Conservation (phyloP, 2,113 vertebrate species). For the Saccopteryx leptura region DNA sequence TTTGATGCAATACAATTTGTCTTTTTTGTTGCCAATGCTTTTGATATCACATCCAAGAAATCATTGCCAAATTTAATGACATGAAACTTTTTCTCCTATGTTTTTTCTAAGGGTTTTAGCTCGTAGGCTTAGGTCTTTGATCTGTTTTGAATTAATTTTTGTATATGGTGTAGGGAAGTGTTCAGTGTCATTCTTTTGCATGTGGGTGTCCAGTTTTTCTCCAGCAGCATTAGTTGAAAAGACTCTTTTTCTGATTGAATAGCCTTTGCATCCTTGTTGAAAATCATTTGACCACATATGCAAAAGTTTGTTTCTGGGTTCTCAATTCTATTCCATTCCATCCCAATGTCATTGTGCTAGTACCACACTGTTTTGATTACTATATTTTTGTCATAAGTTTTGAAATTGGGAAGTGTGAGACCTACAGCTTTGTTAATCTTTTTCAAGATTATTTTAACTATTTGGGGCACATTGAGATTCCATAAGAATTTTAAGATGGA, state of each 20-base stretch:
- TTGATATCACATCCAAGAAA: neutral
- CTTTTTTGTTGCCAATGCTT: neutral
- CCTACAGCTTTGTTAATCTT: neutral
- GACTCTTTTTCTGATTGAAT: neutral
- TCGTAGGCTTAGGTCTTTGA: neutral
- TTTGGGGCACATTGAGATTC: neutral
- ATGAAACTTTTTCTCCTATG: neutral
- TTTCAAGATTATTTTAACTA: neutral
- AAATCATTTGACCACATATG: neutral
- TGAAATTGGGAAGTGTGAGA: neutral
- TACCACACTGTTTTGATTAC: neutral
- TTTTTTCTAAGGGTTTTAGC: conserved; percentile 33
- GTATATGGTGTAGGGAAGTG: neutral
- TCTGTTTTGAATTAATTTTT: neutral
- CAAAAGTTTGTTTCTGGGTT: neutral
- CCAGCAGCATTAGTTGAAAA: neutral
- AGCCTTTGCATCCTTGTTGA: neutral
- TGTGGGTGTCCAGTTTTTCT: neutral
- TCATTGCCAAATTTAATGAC: neutral
- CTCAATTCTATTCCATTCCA: neutral
- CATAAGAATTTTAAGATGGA: neutral
- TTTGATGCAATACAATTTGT: neutral
- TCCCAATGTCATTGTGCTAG: neutral
- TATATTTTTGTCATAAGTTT: neutral
- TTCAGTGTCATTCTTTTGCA: neutral